A percentile compares a stretch with the other conserved stretches of the same genome.
phyloP scores from a whole-genome alignment of 2,888 invertebrate genomes.

The Lasioglossum lativentre region DNA sequence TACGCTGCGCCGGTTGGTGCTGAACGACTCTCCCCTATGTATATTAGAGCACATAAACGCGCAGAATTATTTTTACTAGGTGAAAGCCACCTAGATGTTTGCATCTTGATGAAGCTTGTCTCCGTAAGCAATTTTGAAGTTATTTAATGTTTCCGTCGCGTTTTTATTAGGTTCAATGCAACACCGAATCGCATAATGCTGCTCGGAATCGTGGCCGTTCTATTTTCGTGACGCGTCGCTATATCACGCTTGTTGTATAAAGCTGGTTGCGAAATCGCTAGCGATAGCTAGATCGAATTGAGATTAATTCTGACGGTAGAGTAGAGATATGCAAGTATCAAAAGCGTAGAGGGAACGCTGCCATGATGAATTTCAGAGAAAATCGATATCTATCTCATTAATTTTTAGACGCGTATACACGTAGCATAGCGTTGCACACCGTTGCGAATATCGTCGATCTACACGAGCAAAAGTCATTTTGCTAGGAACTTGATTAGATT shows the following conservation, averaged over 20 bases:
- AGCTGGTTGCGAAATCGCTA: background rate
- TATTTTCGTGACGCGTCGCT: background rate
- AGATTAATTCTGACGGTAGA: background rate
- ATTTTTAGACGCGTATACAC: background rate
- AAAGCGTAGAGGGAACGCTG: background rate
- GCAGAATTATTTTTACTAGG: too few species aligned
- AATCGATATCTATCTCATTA: background rate
- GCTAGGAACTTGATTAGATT: background rate
- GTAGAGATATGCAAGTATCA: background rate
- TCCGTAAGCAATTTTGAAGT: background rate
- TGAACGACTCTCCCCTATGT: too few species aligned
- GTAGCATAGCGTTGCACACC: background rate
- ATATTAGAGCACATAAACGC: too few species aligned
- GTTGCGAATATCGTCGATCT: background rate
- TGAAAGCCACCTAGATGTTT: too few species aligned
- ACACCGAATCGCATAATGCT: background rate
- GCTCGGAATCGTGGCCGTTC: background rate
- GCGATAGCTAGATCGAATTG: background rate
- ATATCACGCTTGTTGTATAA: background rate
- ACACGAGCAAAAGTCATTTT: background rate
- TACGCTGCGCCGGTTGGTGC: too few species aligned
- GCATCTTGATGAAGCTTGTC: too few species aligned
- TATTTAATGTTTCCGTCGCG: background rate
- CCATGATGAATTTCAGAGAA: slow-evolving; percentile 1
- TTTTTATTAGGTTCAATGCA: background rate